Percentiles rank a stretch among this genome's conserved stretches.
phyloP scores from a whole-genome alignment of 2,113 vertebrate genomes.

The Sclerurus mexicanus region DNA sequence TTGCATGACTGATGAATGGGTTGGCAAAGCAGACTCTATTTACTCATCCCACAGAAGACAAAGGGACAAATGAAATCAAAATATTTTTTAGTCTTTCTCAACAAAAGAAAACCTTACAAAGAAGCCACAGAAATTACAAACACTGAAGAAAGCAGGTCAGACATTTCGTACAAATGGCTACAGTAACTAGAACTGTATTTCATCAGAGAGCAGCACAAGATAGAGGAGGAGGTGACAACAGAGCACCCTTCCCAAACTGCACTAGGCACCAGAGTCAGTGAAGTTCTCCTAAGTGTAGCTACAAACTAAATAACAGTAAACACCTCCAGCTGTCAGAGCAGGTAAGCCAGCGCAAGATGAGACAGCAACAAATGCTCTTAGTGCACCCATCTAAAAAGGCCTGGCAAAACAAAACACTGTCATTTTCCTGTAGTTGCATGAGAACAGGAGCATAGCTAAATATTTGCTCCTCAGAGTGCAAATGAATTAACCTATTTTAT shows the following conservation, averaged over 20 bases:
- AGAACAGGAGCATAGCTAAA: not conserved
- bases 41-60: not conserved
- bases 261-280: accelerated
- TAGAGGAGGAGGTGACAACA: not conserved
- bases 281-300: not conserved
- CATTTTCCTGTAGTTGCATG: not conserved
- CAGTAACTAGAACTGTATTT: not conserved
- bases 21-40: not conserved
- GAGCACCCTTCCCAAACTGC: not conserved
- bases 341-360: not conserved
- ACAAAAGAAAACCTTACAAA: not conserved
- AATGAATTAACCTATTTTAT: not conserved
- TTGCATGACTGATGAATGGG: not conserved
- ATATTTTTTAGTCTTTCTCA: not conserved
- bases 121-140: not conserved
- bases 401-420: not conserved
- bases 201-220: not conserved
- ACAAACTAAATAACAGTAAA: not conserved
- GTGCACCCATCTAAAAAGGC: not conserved
- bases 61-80: not conserved
- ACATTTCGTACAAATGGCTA: not conserved
- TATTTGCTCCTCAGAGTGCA: not conserved
- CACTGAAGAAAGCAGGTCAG: not conserved
- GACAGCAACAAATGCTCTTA: not conserved
- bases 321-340: not conserved